A percentile compares a stretch with the other conserved stretches of the same genome.
These are phyloP conservation scores for Nothocercus nigrocapillus DNA, from an alignment of 2,113 vertebrate species.

Conservation along the genomic window DNA sequence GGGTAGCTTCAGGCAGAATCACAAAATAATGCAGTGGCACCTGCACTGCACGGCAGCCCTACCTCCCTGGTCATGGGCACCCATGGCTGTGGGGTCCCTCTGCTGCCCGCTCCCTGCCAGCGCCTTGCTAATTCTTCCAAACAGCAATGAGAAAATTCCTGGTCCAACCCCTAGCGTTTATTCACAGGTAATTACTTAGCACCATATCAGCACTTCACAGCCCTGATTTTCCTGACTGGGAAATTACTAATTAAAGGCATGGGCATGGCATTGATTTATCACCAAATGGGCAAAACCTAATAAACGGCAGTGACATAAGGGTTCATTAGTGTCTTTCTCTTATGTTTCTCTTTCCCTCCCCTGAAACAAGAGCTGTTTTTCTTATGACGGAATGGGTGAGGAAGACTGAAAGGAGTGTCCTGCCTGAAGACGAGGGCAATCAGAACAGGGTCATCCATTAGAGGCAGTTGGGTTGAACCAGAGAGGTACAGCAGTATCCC, in stretches of 20 bases:
- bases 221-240: conserved; percentile 22
- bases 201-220: conserved; percentile 34
- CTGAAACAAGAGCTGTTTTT: background rate
- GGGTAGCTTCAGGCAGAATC: background rate
- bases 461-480: background rate
- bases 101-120: background rate
- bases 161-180: background rate
- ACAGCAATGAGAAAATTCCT: background rate
- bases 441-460: fast-evolving
- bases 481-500: background rate
- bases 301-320: background rate
- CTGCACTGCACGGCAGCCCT: background rate
- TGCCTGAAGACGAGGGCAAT: background rate
- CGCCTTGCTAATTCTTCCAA: background rate
- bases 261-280: background rate
- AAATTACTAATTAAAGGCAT: conserved; percentile 61
- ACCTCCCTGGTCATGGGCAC: fast-evolving
- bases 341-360: background rate
- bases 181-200: conserved; percentile 51
- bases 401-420: background rate
- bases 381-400: background rate
- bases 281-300: conserved; percentile 8
- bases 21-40: background rate
- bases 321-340: background rate
- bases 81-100: background rate